Evolutionary conservation across 2,888 invertebrate species (phyloP).

Genomic region (Balanococcus diminutus): DNA sequence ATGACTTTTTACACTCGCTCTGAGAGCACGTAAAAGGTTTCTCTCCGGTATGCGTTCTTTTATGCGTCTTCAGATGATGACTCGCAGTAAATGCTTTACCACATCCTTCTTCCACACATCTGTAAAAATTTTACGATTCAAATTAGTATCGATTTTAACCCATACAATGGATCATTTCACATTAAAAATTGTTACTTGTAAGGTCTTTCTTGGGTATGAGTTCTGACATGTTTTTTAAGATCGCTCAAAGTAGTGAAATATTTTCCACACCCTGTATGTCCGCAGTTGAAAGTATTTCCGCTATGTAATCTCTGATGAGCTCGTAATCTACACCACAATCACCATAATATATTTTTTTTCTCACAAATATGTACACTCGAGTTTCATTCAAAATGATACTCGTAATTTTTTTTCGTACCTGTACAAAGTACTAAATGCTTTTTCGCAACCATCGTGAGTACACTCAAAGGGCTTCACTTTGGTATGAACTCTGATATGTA

Average conservation of each 20-base stretch:
- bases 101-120: slow-evolving; percentile 82
- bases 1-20: slow-evolving; percentile 74
- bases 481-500: slow-evolving; percentile 91
- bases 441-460: slow-evolving; percentile 79
- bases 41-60: slow-evolving; percentile 81
- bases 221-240: slow-evolving; percentile 89
- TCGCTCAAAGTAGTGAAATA: slow-evolving; percentile 94
- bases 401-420: slow-evolving; percentile 68
- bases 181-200: slow-evolving; percentile 71
- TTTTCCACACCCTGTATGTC: slow-evolving; percentile 80
- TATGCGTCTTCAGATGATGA: slow-evolving; percentile 91
- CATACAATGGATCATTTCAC: not conserved
- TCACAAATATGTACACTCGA: not conserved
- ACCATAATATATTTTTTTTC: not conserved
- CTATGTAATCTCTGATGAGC: slow-evolving; percentile 92
- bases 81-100: slow-evolving; percentile 93
- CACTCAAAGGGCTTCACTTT: slow-evolving; percentile 92
- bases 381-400: no score
- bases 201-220: slow-evolving; percentile 89
- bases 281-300: slow-evolving; percentile 93
- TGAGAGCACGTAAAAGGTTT: slow-evolving; percentile 77
- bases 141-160: not conserved
- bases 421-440: slow-evolving; percentile 93
- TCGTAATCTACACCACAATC: slow-evolving; percentile 70
- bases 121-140: slow-evolving; percentile 60